Evolutionary conservation across 2,797 vertebrate genomes (phyloP), one percentile per base, ranked within the genome.

Genomic region (Scolopax bukidnonensis): DNA sequence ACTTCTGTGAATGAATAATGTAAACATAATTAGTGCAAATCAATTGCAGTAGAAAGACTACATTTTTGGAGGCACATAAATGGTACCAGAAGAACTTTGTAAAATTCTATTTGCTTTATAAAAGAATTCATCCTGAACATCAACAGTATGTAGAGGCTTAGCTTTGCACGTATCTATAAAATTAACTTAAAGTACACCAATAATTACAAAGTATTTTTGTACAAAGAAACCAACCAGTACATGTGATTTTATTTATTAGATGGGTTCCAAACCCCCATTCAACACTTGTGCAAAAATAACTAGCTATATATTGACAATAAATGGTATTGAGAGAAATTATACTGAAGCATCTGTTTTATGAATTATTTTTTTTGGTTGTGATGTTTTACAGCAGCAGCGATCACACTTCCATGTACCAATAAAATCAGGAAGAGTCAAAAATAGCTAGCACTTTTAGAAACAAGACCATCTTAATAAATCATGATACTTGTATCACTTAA

Each of bases 1-100:
- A 97, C 95, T 93, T 97, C 98, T 98, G 93, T 85, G 94, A 96
- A 97, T 87, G 6, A 81, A 97, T 50, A 78, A 33, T 28, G 73
- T 1, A 85, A 87, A 48, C 14, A 79, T 27, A 70, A 61, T 90
- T 57, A 86, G 47, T 59, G 21, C 8, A 10, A 64, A 63, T n/a
- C 45, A 73, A 9, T 24, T 28, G 71, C 36, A 79, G 20, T 18
- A 63, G 2, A 40, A 54, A 75, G 16, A 38, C 6, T 15, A 27
- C 11, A 4, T 3, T 57, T 85, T 67, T 43, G 36, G 17, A 85
- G 14, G 14, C 53, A 69, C 1, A 4, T 3, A 80, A 87, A 24
- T 1, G 6, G 14, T 45, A 80, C 12, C 17, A 33, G 9, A 33
- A 87, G 4, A 69, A 50, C 13, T 59, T 36, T 27, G 24, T 51